A percentile compares a stretch with the other conserved stretches of the same genome.
phyloP scores from a whole-genome alignment of 1,140 invertebrate species.

The Lepidostoma basale region DNA sequence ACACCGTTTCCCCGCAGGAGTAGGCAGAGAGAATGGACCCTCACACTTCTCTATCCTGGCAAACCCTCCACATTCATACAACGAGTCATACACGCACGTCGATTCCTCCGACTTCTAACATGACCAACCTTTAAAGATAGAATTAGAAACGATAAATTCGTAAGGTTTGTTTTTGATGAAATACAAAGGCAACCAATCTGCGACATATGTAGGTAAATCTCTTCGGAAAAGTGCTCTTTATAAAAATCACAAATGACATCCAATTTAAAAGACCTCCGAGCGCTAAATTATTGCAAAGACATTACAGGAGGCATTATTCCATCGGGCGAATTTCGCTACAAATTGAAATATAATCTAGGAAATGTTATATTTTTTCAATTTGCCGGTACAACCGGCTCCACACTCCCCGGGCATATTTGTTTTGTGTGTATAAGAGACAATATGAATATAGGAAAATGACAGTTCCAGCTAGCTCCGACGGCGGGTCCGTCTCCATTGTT shows the following conservation, averaged over 20 bases:
- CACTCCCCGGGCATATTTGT: conserved; percentile 27
- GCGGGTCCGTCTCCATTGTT: conserved; percentile 30
- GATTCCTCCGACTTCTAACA: too few species aligned
- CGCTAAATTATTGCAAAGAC: not conserved
- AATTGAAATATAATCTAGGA: conserved; percentile 11
- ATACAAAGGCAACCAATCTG: too few species aligned
- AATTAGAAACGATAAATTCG: too few species aligned
- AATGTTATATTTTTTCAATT: conserved; percentile 26
- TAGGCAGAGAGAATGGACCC: too few species aligned
- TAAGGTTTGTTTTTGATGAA: too few species aligned
- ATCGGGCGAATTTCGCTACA: not conserved
- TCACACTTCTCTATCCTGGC: too few species aligned
- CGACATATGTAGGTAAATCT: too few species aligned
- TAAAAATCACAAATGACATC: conserved; percentile 4
- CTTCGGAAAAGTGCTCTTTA: not conserved
- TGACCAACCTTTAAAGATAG: too few species aligned
- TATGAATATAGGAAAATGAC: conserved; percentile 35
- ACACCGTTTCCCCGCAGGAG: too few species aligned
- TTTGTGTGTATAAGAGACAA: conserved; percentile 29
- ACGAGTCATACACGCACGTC: too few species aligned
- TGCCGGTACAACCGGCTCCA: not conserved
- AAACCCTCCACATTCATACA: too few species aligned
- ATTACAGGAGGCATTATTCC: not conserved
- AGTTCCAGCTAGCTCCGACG: conserved; percentile 14
- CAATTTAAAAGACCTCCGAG: not conserved